phyloP scores from a whole-genome alignment of 1,140 invertebrate genomes.

The Vollenhovia emeryi region DNA sequence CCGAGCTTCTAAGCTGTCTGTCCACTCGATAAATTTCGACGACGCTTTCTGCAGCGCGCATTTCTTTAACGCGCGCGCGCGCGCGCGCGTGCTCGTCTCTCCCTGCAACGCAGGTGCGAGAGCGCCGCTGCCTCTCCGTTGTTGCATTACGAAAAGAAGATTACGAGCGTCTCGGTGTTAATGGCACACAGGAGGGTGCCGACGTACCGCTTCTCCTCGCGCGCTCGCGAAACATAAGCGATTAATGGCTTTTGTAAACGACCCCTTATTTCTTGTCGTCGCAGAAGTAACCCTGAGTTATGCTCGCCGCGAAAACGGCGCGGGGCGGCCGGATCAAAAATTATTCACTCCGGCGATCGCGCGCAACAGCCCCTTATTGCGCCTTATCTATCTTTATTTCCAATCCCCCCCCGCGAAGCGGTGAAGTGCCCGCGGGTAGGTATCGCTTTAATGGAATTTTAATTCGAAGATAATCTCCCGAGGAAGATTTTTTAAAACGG shows the following conservation, averaged over 20 bases:
- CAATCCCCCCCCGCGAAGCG: neutral
- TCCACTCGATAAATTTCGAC: conserved; percentile 60
- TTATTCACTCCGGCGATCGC: conserved; percentile 44
- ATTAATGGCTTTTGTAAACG: conserved; percentile 57
- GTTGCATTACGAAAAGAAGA: conserved; percentile 60
- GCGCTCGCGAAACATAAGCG: conserved; percentile 37
- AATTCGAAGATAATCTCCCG: conserved; percentile 16
- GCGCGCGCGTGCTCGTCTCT: too few species aligned
- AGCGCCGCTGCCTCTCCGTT: conserved; percentile 28
- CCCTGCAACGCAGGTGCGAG: conserved; percentile 52
- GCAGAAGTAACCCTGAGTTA: conserved; percentile 44
- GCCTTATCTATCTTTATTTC: conserved; percentile 36
- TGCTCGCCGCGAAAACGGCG: conserved; percentile 5
- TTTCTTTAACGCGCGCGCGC: conserved; percentile 2
- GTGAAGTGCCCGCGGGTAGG: neutral
- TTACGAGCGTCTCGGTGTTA: conserved; percentile 49
- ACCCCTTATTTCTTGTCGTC: conserved; percentile 60
- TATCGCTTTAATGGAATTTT: conserved; percentile 17
- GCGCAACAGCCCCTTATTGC: neutral
- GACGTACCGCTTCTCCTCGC: neutral
- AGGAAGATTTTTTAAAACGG: neutral
- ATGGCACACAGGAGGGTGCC: conserved; percentile 53
- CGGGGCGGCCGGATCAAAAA: conserved; percentile 21
- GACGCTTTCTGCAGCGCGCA: conserved; percentile 24
- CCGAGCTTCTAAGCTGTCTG: conserved; percentile 47